Evolutionary conservation across 2,888 invertebrate genomes (phyloP), one percentile per base, ranked within the genome.

Genomic region (Agrotis segetum): DNA sequence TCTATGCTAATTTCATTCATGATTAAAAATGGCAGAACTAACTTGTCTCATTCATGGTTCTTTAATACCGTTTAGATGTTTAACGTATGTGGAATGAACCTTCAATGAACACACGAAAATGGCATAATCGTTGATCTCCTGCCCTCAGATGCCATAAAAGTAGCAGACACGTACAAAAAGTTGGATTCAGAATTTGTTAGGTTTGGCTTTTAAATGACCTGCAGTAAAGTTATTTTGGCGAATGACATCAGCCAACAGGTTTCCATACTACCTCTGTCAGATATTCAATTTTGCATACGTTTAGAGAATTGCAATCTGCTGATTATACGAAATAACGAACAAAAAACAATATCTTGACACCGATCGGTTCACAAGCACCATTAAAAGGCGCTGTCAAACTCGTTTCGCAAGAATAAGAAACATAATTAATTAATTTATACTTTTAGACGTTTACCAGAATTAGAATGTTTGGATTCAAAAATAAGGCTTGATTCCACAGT

Each of bases 191-290:
- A 56, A 71, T 81, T 34, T 46, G 29, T 58, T 52, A 47, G 40
- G 59, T 61, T 72, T 63, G 52, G 59, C 56, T 72, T 72, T 53
- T 34, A 59, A 56, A 67, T 53, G 11, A 80, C 66, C 53, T 70
- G 71, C 59, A 70, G 24, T 47, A 14, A 50, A 62, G 69, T 68
- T 78, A 83, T 83, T 77, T 77, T 58, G 67, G 58, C n/a, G 46
- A 68, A 74, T 83, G 84, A 82, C 76, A 78, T 84, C 76, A 84
- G 63, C 59, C 29, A 71, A 77, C 77, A 61, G 71, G 75, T 82
- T 85, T 77, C 47, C 44, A 60, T 71, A 70, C 63, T 62, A 59
- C 76, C 60, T 60, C 56, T 52, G 62, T 65, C 77, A 74, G 19
- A 80, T 60, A 40, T 67, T 74, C n/a, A 74, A 69, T 58, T 71